phyloP scores from a whole-genome alignment of 2,113 vertebrate genomes.

The Thomomys bottae region DNA sequence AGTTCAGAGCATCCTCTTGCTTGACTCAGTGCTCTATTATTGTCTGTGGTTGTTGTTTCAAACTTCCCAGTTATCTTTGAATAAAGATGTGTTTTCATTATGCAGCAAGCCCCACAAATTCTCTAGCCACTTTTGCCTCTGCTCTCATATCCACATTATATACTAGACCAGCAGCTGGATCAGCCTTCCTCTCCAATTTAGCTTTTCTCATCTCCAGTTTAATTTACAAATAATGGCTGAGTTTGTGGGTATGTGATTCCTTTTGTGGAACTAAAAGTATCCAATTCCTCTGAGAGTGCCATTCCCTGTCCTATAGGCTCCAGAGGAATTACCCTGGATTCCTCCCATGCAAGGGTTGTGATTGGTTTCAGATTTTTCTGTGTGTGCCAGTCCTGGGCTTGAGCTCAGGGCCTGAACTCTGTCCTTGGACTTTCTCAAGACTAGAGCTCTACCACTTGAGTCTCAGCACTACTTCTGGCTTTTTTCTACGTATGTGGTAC shows the following conservation, averaged over 20 bases:
- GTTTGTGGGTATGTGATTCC: background rate
- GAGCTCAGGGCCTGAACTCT: too few relatives aligned
- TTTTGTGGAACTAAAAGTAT: background rate
- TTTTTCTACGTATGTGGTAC: too few relatives aligned
- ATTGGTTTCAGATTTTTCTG: conserved; percentile 29
- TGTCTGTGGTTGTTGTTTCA: background rate
- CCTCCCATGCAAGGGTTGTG: background rate
- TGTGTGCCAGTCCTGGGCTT: too few relatives aligned
- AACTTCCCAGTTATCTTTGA: conserved; percentile 2
- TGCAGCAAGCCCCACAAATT: background rate
- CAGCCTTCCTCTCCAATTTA: background rate
- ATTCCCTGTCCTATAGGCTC: background rate
- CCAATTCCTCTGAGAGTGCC: background rate
- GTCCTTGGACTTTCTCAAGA: too few relatives aligned
- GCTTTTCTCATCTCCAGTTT: background rate
- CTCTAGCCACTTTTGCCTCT: background rate
- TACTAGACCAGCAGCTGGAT: background rate
- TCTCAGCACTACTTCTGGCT: too few relatives aligned
- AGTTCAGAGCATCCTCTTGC: background rate
- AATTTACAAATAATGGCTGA: background rate
- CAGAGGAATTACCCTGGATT: background rate
- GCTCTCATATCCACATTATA: too few relatives aligned
- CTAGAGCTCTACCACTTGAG: too few relatives aligned
- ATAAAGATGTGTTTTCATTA: background rate
- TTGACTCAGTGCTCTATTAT: background rate